Conservation (phyloP, 1,140 invertebrate genomes). For the Papilio glaucus region DNA sequence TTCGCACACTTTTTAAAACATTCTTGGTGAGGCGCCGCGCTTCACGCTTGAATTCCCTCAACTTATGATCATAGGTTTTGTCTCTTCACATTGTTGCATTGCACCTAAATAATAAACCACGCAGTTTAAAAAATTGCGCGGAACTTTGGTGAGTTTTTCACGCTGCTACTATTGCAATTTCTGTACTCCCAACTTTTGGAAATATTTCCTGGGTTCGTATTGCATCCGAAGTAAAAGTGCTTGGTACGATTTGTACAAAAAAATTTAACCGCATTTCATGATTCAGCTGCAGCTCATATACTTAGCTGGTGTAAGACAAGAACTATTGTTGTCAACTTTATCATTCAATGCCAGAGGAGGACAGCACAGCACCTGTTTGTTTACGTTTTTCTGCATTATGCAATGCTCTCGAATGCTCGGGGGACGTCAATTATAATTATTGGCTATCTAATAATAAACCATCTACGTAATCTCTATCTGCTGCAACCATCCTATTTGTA, state of each 20-base stretch:
- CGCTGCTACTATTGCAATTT: too few species aligned
- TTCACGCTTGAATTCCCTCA: background rate
- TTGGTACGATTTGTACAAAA: too few species aligned
- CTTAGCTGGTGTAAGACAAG: too few species aligned
- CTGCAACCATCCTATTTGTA: background rate
- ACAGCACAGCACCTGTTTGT: conserved; percentile 9
- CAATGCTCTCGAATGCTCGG: conserved; percentile 21
- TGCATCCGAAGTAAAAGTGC: too few species aligned
- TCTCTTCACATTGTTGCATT: too few species aligned
- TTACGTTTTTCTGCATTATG: conserved; percentile 23
- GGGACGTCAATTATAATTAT: background rate
- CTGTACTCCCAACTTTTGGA: too few species aligned
- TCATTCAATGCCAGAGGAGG: background rate
- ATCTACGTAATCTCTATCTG: background rate
- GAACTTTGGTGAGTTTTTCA: too few species aligned
- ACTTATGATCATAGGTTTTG: background rate
- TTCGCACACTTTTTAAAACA: conserved; percentile 10
- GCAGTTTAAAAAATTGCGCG: too few species aligned
- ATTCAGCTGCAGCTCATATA: too few species aligned
- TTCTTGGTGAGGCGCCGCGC: background rate
- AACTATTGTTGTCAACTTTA: background rate
- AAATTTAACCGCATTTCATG: background rate
- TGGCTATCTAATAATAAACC: conserved; percentile 21
- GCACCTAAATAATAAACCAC: too few species aligned
- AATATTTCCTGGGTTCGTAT: too few species aligned